Base-by-base conservation (phyloP, 2,888 invertebrate genomes). In the Chymomyza caudatula region DNA sequence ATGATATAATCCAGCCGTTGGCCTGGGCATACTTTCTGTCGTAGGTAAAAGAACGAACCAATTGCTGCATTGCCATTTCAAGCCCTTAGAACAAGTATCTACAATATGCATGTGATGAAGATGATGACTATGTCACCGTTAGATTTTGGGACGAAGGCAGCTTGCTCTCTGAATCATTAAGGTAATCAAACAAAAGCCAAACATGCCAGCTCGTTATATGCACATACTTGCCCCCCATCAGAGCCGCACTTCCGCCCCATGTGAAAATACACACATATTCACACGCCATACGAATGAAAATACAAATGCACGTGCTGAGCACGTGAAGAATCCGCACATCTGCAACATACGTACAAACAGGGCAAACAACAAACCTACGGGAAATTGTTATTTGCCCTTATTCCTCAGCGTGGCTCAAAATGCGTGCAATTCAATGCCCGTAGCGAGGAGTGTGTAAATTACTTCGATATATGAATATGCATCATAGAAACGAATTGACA, bases 11-110 rank as follows among this genome's bases (percentile, higher is more conserved):
- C n/a, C n/a, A n/a, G 29, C 29, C 8, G 11, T 37, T 2, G 29
- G 2, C 11, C 29, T 11, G 2, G 3, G 8, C 11, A 37, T 37
- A 3, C 29, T 2, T 11, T 37, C 29, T 37, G 11, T 37, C 11
- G 11, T 37, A 11, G 11, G 11, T 37, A 8, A 37, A 37, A 37
- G 29, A 37, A 4, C 1, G 1, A 29, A 51, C 61, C 67, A 71
- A 71, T 72, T 71, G 72, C 71, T 71, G 72, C 67, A 29, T 25
- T 61, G 54, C 54, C 54, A 47, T 43, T 54, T 47, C 51, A 37
- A 11, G 8, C 11, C 29, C 29, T 37, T 37, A 11, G 2, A 8
- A 37, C 8, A 37, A 11, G 11, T 37, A 11, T 11, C 11, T 37
- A 4, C 29, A 37, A 11, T 37, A 11, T 37, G 29, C 8, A 29